Conservation (phyloP, 2,888 invertebrate genomes). For the Rhamphomyia laevipes region DNA sequence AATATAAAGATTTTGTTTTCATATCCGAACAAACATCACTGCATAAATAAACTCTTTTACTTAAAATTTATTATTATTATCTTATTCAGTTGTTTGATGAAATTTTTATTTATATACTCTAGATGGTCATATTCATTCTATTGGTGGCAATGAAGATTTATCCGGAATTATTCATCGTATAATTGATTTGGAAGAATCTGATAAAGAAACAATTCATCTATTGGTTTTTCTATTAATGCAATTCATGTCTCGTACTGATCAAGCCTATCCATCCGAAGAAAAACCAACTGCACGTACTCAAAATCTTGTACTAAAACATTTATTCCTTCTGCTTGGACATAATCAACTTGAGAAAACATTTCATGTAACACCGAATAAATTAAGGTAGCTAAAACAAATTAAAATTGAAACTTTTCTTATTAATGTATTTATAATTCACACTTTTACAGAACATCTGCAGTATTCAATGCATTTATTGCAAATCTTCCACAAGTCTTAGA, state of each 20-base stretch:
- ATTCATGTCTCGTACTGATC: slow-evolving; percentile 74
- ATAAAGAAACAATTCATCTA: slow-evolving; percentile 89
- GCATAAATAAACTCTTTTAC: no score
- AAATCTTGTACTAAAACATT: slow-evolving; percentile 77
- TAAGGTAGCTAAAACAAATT: slow-evolving; percentile 51
- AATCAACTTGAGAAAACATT: slow-evolving; percentile 84
- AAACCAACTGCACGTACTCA: slow-evolving; percentile 68
- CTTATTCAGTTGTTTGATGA: no score
- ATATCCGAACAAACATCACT: no score
- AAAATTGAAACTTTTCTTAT: background rate
- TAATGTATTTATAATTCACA: background rate
- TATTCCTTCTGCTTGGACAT: slow-evolving; percentile 87
- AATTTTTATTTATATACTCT: slow-evolving; percentile 16
- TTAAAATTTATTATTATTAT: no score
- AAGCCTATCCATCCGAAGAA: slow-evolving; percentile 78
- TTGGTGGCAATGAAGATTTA: slow-evolving; percentile 75
- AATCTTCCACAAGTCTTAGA: slow-evolving; percentile 90
- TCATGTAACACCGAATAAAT: slow-evolving; percentile 73
- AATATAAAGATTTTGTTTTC: no score
- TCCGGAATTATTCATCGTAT: slow-evolving; percentile 72
- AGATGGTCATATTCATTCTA: slow-evolving; percentile 76
- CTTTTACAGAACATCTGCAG: slow-evolving; percentile 64
- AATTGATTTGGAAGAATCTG: slow-evolving; percentile 87
- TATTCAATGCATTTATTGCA: slow-evolving; percentile 90
- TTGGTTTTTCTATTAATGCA: slow-evolving; percentile 94